Conservation (phyloP, 2,113 vertebrate genomes). For the Ginglymostoma cirratum region DNA sequence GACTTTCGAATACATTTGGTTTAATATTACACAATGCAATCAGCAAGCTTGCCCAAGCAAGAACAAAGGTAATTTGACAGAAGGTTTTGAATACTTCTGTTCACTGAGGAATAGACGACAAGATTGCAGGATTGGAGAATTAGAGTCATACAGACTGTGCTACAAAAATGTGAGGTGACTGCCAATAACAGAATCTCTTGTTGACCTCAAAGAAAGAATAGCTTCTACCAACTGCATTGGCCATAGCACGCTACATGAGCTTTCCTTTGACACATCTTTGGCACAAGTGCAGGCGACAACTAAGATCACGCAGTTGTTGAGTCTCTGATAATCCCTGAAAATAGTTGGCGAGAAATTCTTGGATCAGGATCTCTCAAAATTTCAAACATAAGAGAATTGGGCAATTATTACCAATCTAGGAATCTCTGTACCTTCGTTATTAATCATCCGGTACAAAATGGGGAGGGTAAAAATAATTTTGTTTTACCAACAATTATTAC, state of each 20-base stretch:
- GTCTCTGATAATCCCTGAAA: not conserved
- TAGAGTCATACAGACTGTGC: not conserved
- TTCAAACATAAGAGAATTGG: not conserved
- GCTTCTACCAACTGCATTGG: not conserved
- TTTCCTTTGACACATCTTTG: not conserved
- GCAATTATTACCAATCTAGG: slow-evolving; percentile 1
- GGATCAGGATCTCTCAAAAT: slow-evolving; percentile 11
- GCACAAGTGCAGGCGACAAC: not conserved
- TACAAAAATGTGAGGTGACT: not conserved
- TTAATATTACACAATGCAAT: not conserved
- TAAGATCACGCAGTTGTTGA: not conserved
- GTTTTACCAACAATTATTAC: not conserved
- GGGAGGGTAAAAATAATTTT: slow-evolving; percentile 13
- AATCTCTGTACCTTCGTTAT: not conserved
- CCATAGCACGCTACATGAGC: not conserved
- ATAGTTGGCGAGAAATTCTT: not conserved
- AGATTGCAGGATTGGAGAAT: not conserved
- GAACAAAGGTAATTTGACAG: not conserved
- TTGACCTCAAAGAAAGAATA: not conserved
- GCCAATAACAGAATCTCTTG: not conserved
- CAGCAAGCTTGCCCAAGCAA: not conserved
- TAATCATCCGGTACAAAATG: not conserved
- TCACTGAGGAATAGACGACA: not conserved
- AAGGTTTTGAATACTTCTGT: not conserved
- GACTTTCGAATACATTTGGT: not conserved